Conservation (phyloP, 2,113 vertebrate genomes). For the Melanotaenia duboulayi region DNA sequence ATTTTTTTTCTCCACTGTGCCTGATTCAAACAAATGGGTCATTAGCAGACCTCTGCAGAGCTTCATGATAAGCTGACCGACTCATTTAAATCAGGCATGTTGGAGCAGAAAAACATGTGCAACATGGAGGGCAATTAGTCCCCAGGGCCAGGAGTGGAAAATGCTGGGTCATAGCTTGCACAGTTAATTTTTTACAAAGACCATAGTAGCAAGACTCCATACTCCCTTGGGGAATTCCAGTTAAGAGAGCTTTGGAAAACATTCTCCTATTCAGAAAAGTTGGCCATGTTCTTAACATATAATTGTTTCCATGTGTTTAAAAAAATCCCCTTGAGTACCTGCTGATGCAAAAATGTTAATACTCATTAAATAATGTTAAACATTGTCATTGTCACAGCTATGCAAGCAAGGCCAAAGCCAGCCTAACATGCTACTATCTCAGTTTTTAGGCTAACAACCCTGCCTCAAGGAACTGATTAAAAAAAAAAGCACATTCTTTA, state of each 20-base stretch:
- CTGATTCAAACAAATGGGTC: neutral
- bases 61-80: neutral
- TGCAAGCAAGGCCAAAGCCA: no score
- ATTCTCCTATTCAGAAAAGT: neutral
- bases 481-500: no score
- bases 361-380: no score
- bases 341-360: neutral
- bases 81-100: neutral
- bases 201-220: neutral
- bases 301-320: neutral
- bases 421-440: no score
- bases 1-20: neutral
- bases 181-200: neutral
- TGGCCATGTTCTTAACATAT: no score
- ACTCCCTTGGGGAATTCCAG: neutral
- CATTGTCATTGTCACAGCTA: no score
- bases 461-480: no score
- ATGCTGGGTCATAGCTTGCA: neutral
- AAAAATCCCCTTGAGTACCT: neutral
- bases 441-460: no score
- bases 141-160: neutral
- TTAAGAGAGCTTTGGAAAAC: neutral
- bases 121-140: neutral
- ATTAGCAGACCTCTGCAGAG: slow-evolving; percentile 1
- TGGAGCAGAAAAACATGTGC: neutral